phyloP scores from a whole-genome alignment of 2,113 vertebrate genomes.

The Sclerurus mexicanus region DNA sequence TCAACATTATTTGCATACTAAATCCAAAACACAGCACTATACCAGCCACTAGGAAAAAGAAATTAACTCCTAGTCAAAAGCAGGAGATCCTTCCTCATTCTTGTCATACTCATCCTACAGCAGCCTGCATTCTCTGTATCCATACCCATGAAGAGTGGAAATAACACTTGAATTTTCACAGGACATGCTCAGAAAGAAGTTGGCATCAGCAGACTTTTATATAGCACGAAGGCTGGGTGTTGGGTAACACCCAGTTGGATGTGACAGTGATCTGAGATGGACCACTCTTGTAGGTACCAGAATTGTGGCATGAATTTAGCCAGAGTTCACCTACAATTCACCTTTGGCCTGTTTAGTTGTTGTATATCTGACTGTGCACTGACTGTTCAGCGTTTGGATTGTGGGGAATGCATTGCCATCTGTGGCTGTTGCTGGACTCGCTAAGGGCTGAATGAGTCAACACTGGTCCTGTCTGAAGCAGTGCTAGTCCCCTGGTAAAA shows the following conservation, averaged over 20 bases:
- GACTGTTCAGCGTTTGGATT: not conserved
- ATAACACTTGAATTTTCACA: not conserved
- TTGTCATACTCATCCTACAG: not conserved
- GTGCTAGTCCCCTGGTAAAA: not conserved
- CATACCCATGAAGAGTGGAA: not conserved
- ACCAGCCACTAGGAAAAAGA: not conserved
- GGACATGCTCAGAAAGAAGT: not conserved
- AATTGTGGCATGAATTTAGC: not conserved
- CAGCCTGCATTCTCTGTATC: not conserved
- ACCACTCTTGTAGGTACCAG: not conserved
- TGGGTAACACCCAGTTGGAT: not conserved
- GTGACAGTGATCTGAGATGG: not conserved
- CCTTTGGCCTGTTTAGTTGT: not conserved
- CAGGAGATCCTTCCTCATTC: not conserved
- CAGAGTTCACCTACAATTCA: not conserved
- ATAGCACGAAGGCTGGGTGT: not conserved
- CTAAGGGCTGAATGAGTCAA: not conserved
- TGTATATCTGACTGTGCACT: not conserved
- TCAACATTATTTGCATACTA: not conserved
- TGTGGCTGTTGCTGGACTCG: not conserved
- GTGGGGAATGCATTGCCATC: not conserved
- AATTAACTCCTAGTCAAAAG: not conserved
- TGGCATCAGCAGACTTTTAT: not conserved
- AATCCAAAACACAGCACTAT: not conserved
- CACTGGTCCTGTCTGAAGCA: not conserved